Evolutionary conservation across 2,113 vertebrate species (phyloP).

Genomic region (Neomonachus schauinslandi): DNA sequence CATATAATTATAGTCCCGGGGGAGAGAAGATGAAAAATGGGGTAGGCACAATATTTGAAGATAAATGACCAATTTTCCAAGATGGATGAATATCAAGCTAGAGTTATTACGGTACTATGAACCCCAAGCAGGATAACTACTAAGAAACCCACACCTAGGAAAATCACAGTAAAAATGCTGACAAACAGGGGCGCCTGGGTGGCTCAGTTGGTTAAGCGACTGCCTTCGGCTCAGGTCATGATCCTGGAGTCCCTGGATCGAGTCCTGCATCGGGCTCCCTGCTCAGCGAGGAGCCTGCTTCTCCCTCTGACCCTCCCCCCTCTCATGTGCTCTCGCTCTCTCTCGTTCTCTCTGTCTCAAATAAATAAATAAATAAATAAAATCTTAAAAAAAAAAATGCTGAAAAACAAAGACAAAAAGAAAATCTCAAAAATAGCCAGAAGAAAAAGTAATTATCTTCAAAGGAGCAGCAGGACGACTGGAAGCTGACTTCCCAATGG

Average conservation of each 20-base stretch:
- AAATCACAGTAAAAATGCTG: background rate
- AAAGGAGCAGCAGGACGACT: background rate
- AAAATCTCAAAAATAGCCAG: background rate
- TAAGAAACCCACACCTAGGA: background rate
- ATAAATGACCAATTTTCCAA: background rate
- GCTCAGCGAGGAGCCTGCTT: too few species aligned
- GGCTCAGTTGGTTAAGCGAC: too few species aligned
- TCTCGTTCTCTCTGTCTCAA: too few species aligned
- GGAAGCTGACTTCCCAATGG: background rate
- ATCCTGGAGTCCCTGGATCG: too few species aligned
- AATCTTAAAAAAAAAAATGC: too few species aligned
- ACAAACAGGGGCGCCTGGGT: too few species aligned
- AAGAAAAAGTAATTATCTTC: slow-evolving; percentile 8
- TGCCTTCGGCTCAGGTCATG: too few species aligned
- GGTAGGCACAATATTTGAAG: background rate
- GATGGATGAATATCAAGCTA: background rate
- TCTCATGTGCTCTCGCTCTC: too few species aligned
- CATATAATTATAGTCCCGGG: background rate
- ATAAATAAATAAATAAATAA: too few species aligned
- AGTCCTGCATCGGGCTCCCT: too few species aligned
- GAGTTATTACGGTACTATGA: background rate
- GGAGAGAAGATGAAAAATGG: background rate
- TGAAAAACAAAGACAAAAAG: background rate
- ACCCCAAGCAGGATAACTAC: background rate
- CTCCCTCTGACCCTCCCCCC: too few species aligned